phyloP scores from a whole-genome alignment of 2,888 invertebrate genomes.

The Julus scandinavius region DNA sequence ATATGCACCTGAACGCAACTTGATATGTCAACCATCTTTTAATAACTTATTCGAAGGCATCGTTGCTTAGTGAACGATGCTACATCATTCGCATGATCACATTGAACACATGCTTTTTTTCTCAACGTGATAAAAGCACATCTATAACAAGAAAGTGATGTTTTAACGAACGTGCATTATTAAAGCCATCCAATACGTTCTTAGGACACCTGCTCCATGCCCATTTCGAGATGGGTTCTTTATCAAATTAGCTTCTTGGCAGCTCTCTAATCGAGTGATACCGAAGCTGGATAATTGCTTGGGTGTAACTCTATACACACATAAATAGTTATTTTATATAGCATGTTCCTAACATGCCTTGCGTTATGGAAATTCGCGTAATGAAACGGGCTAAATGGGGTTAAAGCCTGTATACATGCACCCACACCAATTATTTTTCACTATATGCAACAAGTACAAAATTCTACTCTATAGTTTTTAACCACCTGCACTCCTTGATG shows the following conservation, averaged over 20 bases:
- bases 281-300: too few species aligned
- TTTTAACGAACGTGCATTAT: slow-evolving; percentile 17
- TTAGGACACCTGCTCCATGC: neutral
- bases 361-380: neutral
- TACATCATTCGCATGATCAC: slow-evolving; percentile 16
- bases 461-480: too few species aligned
- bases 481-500: too few species aligned
- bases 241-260: neutral
- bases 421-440: too few species aligned
- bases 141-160: neutral
- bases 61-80: neutral
- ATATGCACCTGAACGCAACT: slow-evolving; percentile 23
- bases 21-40: slow-evolving; percentile 15
- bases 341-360: neutral
- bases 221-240: neutral
- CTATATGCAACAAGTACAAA: too few species aligned
- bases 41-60: slow-evolving; percentile 19
- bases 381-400: neutral
- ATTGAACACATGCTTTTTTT: slow-evolving; percentile 1
- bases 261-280: neutral
- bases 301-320: neutral
- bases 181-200: neutral
- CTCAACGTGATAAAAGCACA: neutral
- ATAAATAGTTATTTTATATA: neutral
- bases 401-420: too few species aligned